Evolutionary conservation across 1,140 invertebrate species (phyloP).

Genomic region (Zaprionus vittiger): DNA sequence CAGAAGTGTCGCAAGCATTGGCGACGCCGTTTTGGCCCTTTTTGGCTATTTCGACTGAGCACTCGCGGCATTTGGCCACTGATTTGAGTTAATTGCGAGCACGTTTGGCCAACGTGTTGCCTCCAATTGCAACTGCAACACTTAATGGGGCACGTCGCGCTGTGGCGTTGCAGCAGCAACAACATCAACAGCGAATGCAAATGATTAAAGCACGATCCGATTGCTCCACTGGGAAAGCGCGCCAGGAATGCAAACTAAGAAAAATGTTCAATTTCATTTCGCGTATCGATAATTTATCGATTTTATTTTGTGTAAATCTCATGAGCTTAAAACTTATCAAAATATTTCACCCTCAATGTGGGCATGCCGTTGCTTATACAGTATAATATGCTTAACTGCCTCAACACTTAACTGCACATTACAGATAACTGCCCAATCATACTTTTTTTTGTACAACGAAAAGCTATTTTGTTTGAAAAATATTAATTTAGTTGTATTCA

Average conservation of each 20-base stretch:
- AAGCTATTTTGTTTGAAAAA: too few species aligned
- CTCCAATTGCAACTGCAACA: constrained; percentile 55
- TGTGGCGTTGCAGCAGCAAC: constrained; percentile 9
- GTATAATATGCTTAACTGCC: too few species aligned
- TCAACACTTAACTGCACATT: too few species aligned
- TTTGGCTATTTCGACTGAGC: constrained; percentile 4
- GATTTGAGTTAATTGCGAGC: constrained; percentile 39
- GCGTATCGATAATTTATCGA: neutral
- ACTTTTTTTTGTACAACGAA: too few species aligned
- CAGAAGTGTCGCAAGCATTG: constrained; percentile 43
- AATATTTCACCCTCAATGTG: constrained; percentile 70
- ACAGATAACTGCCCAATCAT: too few species aligned
- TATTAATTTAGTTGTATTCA: too few species aligned
- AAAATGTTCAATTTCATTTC: neutral
- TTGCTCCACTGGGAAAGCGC: constrained; percentile 9
- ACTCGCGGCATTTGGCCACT: constrained; percentile 31
- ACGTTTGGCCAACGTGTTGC: constrained; percentile 46
- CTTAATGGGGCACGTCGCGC: constrained; percentile 36
- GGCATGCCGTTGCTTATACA: constrained; percentile 65
- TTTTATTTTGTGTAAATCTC: too few species aligned
- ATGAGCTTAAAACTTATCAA: too few species aligned
- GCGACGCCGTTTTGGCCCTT: constrained; percentile 23
- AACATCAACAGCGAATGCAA: neutral
- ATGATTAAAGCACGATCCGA: constrained; percentile 30
- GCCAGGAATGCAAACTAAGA: neutral